phyloP scores from a whole-genome alignment of 2,888 invertebrate genomes.

The Drosophila differens region DNA sequence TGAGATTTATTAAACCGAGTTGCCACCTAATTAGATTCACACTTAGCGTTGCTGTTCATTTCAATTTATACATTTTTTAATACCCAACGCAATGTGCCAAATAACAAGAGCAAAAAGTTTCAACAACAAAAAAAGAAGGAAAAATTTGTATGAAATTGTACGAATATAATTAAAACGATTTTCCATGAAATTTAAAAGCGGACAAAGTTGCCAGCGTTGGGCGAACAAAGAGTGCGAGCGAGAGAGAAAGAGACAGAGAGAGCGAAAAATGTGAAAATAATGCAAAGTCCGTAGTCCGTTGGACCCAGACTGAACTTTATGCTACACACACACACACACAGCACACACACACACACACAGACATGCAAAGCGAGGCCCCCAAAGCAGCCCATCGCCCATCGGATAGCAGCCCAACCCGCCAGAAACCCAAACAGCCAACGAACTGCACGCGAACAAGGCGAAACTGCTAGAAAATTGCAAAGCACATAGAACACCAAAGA shows the following conservation, averaged over 20 bases:
- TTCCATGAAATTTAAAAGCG: slow-evolving; percentile 75
- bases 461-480: slow-evolving; percentile 77
- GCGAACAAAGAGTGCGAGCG: slow-evolving; percentile 7
- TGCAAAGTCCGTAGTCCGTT: slow-evolving; percentile 53
- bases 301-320: slow-evolving; percentile 52
- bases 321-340: slow-evolving; percentile 7
- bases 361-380: slow-evolving; percentile 6
- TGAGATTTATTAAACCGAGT: slow-evolving; percentile 51
- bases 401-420: neutral
- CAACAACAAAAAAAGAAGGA: slow-evolving; percentile 16
- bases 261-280: slow-evolving; percentile 39
- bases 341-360: neutral
- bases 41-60: slow-evolving; percentile 60
- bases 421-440: slow-evolving; percentile 51
- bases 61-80: slow-evolving; percentile 59
- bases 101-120: slow-evolving; percentile 44
- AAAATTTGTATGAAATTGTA: slow-evolving; percentile 49
- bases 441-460: slow-evolving; percentile 70
- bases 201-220: slow-evolving; percentile 41
- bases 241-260: slow-evolving; percentile 7
- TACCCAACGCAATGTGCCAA: slow-evolving; percentile 37
- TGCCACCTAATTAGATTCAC: slow-evolving; percentile 70
- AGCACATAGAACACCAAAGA: slow-evolving; percentile 38
- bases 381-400: slow-evolving; percentile 14
- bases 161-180: slow-evolving; percentile 79